Percentiles rank a stretch among this genome's conserved stretches.
Evolutionary conservation across 2,113 vertebrate species (phyloP).

Genomic region (Lontra canadensis): DNA sequence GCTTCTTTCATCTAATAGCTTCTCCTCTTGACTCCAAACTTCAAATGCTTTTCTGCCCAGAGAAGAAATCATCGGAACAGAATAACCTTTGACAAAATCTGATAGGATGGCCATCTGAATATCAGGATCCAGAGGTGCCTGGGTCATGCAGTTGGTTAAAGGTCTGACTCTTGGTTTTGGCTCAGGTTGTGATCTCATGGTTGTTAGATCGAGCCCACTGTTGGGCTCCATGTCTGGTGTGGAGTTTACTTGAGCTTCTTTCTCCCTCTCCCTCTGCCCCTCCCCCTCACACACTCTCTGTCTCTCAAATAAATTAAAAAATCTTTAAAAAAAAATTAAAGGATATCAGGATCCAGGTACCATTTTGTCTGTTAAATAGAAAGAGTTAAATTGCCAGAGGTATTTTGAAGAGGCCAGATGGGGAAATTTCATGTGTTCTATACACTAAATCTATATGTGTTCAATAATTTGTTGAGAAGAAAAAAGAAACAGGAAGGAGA

Average conservation of each 20-base stretch:
- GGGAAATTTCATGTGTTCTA: not conserved
- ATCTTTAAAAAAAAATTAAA: not conserved
- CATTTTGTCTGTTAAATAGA: conserved; percentile 10
- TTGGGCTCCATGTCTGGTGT: not conserved
- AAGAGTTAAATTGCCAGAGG: not conserved
- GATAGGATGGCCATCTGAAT: not conserved
- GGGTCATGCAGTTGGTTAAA: not conserved
- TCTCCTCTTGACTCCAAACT: not conserved
- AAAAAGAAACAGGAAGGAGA: not conserved
- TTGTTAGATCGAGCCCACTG: not conserved
- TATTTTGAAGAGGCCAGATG: not conserved
- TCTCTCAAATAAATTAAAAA: not conserved
- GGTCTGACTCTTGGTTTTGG: not conserved
- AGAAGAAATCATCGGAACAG: not conserved
- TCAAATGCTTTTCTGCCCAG: not conserved
- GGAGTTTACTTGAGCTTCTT: not conserved
- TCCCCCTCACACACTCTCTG: not conserved
- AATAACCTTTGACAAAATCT: not conserved
- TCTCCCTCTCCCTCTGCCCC: not conserved
- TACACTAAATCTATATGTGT: not conserved
- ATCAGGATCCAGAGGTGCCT: not conserved
- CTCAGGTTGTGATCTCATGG: not conserved
- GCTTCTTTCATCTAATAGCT: not conserved
- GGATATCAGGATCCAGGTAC: not conserved
- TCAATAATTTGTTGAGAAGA: not conserved